Conservation (phyloP, 2,113 vertebrate species). For the Haliaeetus leucogaster region DNA sequence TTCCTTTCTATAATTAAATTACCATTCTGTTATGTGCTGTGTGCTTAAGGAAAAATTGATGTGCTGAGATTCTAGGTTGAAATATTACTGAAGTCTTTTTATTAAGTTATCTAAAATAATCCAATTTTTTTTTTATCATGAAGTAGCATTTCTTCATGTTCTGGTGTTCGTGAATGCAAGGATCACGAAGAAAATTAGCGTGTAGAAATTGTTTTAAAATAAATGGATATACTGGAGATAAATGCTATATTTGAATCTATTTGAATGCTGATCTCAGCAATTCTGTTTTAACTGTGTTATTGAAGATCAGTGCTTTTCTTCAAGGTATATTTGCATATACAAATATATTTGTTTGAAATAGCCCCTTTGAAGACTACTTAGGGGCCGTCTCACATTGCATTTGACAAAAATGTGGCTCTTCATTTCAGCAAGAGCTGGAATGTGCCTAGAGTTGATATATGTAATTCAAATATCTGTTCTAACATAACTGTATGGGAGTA, state of each 20-base stretch:
- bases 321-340: not conserved
- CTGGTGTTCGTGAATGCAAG: not conserved
- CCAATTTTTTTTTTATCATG: not conserved
- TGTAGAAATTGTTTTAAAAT: not conserved
- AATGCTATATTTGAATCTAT: not conserved
- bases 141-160: not conserved
- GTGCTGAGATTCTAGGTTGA: not conserved
- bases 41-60: not conserved
- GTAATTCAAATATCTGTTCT: not conserved
- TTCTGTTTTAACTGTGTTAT: not conserved
- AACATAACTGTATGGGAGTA: not conserved
- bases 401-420: not conserved
- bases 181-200: not conserved
- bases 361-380: not conserved
- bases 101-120: not conserved
- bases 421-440: not conserved
- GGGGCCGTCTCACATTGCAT: not conserved
- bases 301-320: not conserved
- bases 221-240: not conserved
- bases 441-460: not conserved
- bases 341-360: not conserved
- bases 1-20: constrained; percentile 34
- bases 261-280: not conserved
- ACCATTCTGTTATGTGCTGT: not conserved
- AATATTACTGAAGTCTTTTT: not conserved